Evolutionary conservation across 2,797 vertebrate species (phyloP).

Genomic region (Numenius phaeopus): DNA sequence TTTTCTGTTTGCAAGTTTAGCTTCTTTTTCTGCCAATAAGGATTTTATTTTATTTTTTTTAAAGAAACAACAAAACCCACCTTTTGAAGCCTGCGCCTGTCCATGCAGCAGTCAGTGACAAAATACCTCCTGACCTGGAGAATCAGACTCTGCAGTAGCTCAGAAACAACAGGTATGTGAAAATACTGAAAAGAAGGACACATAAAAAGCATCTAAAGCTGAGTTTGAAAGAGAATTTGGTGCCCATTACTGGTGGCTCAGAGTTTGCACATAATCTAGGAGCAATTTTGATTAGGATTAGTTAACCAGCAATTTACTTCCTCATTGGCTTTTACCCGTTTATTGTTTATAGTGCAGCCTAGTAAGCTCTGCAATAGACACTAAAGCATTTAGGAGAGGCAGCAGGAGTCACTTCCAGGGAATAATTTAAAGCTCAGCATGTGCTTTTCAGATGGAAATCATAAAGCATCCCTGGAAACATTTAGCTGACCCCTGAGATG

Average conservation of each 20-base stretch:
- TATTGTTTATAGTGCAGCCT: not conserved
- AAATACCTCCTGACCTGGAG: not conserved
- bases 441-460: not conserved
- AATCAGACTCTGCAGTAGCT: not conserved
- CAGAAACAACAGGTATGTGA: not conserved
- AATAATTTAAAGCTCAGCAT: not conserved
- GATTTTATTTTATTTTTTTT: not conserved
- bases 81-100: not conserved
- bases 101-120: not conserved
- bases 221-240: not conserved
- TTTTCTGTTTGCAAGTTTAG: not conserved
- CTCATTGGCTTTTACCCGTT: not conserved
- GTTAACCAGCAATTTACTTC: not conserved
- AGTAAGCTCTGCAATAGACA: not conserved
- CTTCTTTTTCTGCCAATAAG: not conserved
- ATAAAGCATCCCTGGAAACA: not conserved
- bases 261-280: not conserved
- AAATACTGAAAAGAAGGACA: not conserved
- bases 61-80: not conserved
- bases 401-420: not conserved
- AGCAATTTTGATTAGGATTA: not conserved
- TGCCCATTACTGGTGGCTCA: not conserved
- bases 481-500: not conserved
- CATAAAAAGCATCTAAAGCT: not conserved
- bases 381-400: not conserved